Evolutionary conservation across 2,113 vertebrate species (phyloP).

Genomic region (Zingel zingel): DNA sequence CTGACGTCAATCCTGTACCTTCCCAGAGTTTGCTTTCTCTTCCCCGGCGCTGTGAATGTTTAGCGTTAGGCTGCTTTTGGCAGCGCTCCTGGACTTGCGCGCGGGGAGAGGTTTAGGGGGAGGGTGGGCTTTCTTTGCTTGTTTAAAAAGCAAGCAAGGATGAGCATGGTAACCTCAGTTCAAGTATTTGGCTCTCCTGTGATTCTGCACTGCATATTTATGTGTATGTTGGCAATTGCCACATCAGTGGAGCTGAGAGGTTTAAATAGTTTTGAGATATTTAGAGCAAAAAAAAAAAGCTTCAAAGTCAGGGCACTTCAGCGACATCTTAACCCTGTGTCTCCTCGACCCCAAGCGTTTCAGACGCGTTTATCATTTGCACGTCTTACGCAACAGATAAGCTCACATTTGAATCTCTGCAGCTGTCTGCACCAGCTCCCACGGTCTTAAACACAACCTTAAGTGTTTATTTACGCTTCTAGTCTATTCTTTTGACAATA

Average conservation of each 20-base stretch:
- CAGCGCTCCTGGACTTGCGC: slow-evolving; percentile 72
- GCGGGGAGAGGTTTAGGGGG: slow-evolving; percentile 65
- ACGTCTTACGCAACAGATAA: too few species aligned
- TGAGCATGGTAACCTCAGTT: slow-evolving; percentile 62
- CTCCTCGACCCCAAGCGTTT: too few species aligned
- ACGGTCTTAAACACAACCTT: too few species aligned
- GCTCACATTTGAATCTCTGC: too few species aligned
- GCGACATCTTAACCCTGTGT: background rate
- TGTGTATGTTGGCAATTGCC: slow-evolving; percentile 18
- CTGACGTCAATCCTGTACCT: slow-evolving; percentile 87
- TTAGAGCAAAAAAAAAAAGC: slow-evolving; percentile 9
- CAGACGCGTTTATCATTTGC: too few species aligned
- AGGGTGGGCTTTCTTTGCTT: slow-evolving; percentile 71
- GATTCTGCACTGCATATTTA: slow-evolving; percentile 34
- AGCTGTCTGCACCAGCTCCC: too few species aligned
- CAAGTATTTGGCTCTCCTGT: slow-evolving; percentile 54
- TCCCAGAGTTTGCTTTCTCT: slow-evolving; percentile 80
- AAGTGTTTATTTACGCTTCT: too few species aligned
- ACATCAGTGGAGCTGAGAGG: slow-evolving; percentile 30
- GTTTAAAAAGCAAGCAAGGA: slow-evolving; percentile 68
- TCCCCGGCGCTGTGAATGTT: slow-evolving; percentile 70
- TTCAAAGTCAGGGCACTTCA: background rate
- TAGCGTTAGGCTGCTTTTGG: slow-evolving; percentile 79
- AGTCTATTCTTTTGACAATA: too few species aligned
- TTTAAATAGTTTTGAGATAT: slow-evolving; percentile 23